Conservation (phyloP, 2,113 vertebrate species). For the Girardinichthys multiradiatus region DNA sequence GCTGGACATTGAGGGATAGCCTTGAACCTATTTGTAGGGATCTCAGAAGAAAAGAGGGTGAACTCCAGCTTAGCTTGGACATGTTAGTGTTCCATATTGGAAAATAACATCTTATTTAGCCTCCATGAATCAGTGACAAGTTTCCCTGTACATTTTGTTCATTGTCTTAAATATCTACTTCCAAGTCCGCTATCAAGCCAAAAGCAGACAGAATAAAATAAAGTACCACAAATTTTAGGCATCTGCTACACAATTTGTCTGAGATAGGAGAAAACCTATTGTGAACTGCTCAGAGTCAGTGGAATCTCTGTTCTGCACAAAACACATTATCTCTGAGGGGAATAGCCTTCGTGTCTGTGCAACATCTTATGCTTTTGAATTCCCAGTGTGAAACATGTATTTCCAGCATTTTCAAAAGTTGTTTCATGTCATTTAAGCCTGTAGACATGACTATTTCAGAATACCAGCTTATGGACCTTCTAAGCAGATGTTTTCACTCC, state of each 20-base stretch:
- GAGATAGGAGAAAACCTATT: constrained; percentile 33
- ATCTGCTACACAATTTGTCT: constrained; percentile 27
- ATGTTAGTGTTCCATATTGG: constrained; percentile 33
- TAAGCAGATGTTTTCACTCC: constrained; percentile 25
- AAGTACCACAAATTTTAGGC: constrained; percentile 36
- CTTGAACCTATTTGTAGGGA: constrained; percentile 21
- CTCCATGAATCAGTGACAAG: constrained; percentile 33
- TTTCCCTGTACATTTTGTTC: constrained; percentile 41
- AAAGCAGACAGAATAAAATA: constrained; percentile 29
- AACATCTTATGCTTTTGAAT: constrained; percentile 20
- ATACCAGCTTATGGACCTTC: constrained; percentile 7
- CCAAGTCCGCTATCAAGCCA: constrained; percentile 47
- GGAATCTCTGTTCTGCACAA: constrained; percentile 21
- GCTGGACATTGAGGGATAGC: constrained; percentile 20
- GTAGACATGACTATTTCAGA: constrained; percentile 2
- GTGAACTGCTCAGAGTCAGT: constrained; percentile 19
- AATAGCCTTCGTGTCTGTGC: constrained; percentile 4
- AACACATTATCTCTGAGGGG: constrained; percentile 26
- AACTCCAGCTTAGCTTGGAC: constrained; percentile 23
- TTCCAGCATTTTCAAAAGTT: constrained; percentile 24
- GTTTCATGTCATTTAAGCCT: constrained; percentile 13
- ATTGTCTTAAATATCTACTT: constrained; percentile 56
- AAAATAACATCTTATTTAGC: constrained; percentile 45
- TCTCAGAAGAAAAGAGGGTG: constrained; percentile 20
- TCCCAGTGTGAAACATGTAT: constrained; percentile 22